A percentile compares a stretch with the other conserved stretches of the same genome.
Conservation (phyloP, 2,797 vertebrate species). For the Craterocephalus amniculus region DNA sequence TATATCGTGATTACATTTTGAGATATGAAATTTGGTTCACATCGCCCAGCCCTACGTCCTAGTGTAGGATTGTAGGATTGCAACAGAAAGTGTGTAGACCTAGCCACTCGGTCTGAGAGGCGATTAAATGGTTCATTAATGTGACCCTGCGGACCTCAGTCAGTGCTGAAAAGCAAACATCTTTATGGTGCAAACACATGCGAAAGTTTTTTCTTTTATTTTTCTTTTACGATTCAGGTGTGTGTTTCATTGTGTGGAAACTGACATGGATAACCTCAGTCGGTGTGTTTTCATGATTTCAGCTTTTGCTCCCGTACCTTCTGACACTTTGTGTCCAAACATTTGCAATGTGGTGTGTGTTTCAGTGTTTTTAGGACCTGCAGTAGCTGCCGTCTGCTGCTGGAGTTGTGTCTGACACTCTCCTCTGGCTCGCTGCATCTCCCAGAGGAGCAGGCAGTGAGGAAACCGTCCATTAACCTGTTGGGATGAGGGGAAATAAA, state of each 20-base stretch:
- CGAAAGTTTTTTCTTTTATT: no score
- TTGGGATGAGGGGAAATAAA: conserved; percentile 22
- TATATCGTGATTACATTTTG: no score
- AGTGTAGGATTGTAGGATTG: no score
- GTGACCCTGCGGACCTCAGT: no score
- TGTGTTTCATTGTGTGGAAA: neutral
- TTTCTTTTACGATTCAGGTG: no score
- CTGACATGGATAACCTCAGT: neutral
- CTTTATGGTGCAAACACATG: no score
- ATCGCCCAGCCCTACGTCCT: no score
- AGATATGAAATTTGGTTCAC: no score
- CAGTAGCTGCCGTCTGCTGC: neutral
- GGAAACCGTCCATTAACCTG: conserved; percentile 69
- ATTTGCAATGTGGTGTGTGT: neutral
- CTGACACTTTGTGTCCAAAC: neutral
- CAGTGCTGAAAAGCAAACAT: no score
- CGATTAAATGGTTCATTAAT: no score
- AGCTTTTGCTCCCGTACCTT: neutral
- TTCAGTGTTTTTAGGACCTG: conserved; percentile 36
- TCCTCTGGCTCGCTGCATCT: conserved; percentile 60
- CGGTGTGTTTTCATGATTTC: neutral
- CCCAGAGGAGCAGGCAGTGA: conserved; percentile 72
- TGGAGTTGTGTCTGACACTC: conserved; percentile 62
- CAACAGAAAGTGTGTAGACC: no score
- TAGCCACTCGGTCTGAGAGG: no score